Evolutionary conservation across 1,140 invertebrate species (phyloP), one percentile per base, ranked within the genome.

Genomic region (Drosophila pseudoananassae): DNA sequence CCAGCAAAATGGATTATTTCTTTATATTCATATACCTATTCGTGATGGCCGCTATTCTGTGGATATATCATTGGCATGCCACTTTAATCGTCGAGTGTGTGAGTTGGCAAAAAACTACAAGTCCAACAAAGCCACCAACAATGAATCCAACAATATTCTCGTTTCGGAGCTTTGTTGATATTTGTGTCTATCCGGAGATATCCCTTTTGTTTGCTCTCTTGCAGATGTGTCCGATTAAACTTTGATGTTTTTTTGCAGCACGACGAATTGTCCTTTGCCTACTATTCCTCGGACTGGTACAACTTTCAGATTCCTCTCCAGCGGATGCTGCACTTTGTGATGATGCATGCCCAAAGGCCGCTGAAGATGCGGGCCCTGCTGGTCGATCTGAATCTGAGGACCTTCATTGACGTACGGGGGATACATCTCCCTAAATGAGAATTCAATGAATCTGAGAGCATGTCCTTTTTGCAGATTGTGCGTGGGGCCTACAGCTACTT

Each of bases 21-120:
- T 90, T 90, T 10, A 90, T 90, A 47, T 80, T 77, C 17, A 59
- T 90, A n/a, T 90, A 90, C 54, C 29, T 90, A 6, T 90, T 83
- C 57, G 82, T 88, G 5, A 90, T 90, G 87, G 49, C 87, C 6
- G 60, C 51, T 0, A 90, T 90, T 9, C 29, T 87, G 43, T 90
- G 82, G 76, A 59, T 90, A 7, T 90, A 90, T 61, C 87, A 90
- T 25, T 90, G 87, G 87, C 87, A 90, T 78, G 87, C 88, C 1
- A 90, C 87, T 0, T 47, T 54, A n/a, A 72, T 72, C 55, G 57
- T 47, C 9, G 61, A 69, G 25, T 47, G 49, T 47, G 65, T 69
- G 17, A 3, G 65, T 69, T 2, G 14, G n/a, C n/a, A 17, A 17
- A 45, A 10, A 33, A 33, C 9, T n/a, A n/a, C n/a, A n/a, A n/a